Conservation (phyloP, 1,140 invertebrate genomes). For the Ceratosolen fusciceps region DNA sequence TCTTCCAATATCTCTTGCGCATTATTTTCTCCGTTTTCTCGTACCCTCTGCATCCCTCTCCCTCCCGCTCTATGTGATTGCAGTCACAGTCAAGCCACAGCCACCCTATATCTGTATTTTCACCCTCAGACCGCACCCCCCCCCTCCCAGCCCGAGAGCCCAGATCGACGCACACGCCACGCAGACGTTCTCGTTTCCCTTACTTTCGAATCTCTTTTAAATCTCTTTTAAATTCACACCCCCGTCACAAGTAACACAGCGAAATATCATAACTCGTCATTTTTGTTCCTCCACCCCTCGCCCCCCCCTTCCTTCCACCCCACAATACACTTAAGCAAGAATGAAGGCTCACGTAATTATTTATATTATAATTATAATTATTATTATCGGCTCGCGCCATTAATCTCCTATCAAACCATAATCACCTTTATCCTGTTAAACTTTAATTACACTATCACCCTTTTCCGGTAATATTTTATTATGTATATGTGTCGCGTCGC, state of each 20-base stretch:
- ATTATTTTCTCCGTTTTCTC: slow-evolving; percentile 36
- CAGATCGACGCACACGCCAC: not conserved
- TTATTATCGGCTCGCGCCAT: slow-evolving; percentile 28
- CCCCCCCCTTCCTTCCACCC: too few relatives aligned
- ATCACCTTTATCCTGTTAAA: slow-evolving; percentile 3
- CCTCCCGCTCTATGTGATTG: slow-evolving; percentile 62
- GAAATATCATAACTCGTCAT: slow-evolving; percentile 19
- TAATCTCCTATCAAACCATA: too few relatives aligned
- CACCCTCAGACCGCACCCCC: slow-evolving; percentile 46
- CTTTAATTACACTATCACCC: slow-evolving; percentile 14
- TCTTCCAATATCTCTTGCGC: not conserved
- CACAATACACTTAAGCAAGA: slow-evolving; percentile 35
- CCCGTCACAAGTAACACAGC: not conserved
- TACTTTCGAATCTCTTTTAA: not conserved
- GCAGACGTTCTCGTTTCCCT: slow-evolving; percentile 3
- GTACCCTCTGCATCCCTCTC: slow-evolving; percentile 40
- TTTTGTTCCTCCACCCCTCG: too few relatives aligned
- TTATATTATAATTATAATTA: too few relatives aligned
- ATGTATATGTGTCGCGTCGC: not conserved
- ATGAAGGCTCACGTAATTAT: slow-evolving; percentile 28
- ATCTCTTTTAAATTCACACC: slow-evolving; percentile 26
- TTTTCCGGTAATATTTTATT: not conserved
- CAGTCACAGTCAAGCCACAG: slow-evolving; percentile 67
- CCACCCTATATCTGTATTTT: slow-evolving; percentile 35
- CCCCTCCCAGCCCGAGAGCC: not conserved